Base-by-base conservation (phyloP, 1,140 invertebrate genomes). In the Drosophila erecta region DNA sequence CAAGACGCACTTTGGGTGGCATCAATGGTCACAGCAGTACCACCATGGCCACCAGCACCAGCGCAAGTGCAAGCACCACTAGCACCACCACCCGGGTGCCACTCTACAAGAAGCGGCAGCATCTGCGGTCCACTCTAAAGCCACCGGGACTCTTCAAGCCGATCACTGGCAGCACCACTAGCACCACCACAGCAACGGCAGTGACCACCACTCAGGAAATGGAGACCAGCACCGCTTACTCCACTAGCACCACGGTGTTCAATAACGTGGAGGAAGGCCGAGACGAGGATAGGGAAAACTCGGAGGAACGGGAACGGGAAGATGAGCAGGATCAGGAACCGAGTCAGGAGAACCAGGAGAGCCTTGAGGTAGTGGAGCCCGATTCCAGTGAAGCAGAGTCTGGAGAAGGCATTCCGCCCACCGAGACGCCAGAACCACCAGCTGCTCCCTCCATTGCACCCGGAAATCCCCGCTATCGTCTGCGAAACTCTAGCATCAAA, bases 41-140 rank as follows among this genome's bases (percentile, higher is more conserved):
- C 51, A 74, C 76, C 37, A 55, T 47, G 43, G 47, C 60, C 4
- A 27, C 54, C 14, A 55, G 43, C 51, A 57, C 12, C 12, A 56
- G 33, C n/a, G 37, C 24, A 58, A 46, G 20, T 35, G 35, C 41
- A 57, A 44, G 24, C 64, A n/a, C 51, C 30, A 24, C 33, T 3
- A 59, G 55, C 11, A 59, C 61, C 44, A 91, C 90, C 49, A 91
- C 90, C n/a, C 80, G 87, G 1, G 38, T 91, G 57, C 90, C 90
- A n/a, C 56, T 91, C 1, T 91, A 91, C 55, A 91, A 91, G 38
- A 91, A 90, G 51, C 53, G 84, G 7, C 76, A 89, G 35, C 80
- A 90, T 40, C 17, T 89, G 37, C 74, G 90, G 14, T 86, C 90
- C 8, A 91, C 90, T 0, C 50, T 91, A 0, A 90, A 83, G 46